Base-by-base conservation (phyloP, 1,140 invertebrate species). In the Panagrolaimus sp. region DNA sequence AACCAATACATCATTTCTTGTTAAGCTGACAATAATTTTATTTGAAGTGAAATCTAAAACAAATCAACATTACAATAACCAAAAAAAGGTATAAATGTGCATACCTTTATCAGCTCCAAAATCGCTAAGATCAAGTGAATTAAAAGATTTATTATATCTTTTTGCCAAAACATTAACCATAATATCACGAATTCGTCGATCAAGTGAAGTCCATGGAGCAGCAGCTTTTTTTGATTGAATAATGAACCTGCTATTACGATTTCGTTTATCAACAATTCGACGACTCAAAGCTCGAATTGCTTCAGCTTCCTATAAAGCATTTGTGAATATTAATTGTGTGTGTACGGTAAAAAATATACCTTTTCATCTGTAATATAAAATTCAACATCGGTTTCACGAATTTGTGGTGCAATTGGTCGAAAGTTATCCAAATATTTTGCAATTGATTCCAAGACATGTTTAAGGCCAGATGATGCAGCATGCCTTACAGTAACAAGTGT, bases 81-180 rank as follows among this genome's bases (percentile, higher is more conserved):
- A 27, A 25, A 23, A 9, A 47, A 20, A 65, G 31, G 9, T n/a
- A n/a, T n/a, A n/a, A n/a, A n/a, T n/a, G n/a, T n/a, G 53, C 31
- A 48, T 27, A 69, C 48, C 65, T 48, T 57, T 74, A 48, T 75
- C 66, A 38, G 42, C 47, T 31, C 63, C 63, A 68, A 74, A 74
- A 42, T 45, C 62, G 64, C 73, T 74, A 51, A 74, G 42, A 57
- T 74, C 73, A 31, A 74, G 27, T 9, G 73, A 69, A 65, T 74
- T 74, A 13, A 63, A 66, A 13, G 31, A 20, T 45, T 65, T 16
- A 20, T 74, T 74, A 42, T 44, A 74, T 11, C 69, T 47, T 14
- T 51, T 65, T 16, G 63, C 62, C 20, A 74, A 42, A 31, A 74
- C 67, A 14, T 70, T 65, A 51, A 67, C 25, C 38, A 74, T 57